A percentile compares a stretch with the other conserved stretches of the same genome.
Evolutionary conservation across 2,113 vertebrate genomes (phyloP).

Genomic region (Neomonachus schauinslandi): DNA sequence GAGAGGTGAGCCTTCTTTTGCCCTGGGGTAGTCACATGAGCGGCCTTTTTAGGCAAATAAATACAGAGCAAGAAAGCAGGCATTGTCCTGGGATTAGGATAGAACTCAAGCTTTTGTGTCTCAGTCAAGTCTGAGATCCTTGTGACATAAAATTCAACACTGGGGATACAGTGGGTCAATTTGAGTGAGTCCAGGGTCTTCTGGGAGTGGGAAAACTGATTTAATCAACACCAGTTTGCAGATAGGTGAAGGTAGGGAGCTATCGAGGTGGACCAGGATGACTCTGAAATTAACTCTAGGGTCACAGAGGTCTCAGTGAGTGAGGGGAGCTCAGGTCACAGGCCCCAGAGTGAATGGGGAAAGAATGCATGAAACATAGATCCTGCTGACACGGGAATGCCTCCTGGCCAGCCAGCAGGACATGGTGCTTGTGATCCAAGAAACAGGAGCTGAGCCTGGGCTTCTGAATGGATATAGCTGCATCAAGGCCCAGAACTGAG

Average conservation of each 20-base stretch:
- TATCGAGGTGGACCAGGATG: background rate
- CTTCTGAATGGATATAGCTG: background rate
- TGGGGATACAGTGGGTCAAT: background rate
- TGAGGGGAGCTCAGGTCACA: background rate
- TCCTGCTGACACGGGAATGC: background rate
- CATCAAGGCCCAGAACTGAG: background rate
- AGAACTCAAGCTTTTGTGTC: background rate
- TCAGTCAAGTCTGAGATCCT: background rate
- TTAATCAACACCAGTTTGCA: background rate
- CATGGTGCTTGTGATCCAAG: no score
- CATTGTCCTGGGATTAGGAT: background rate
- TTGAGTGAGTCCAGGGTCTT: background rate
- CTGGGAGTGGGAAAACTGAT: background rate
- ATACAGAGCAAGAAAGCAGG: background rate
- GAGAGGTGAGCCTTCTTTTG: background rate
- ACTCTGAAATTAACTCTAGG: background rate
- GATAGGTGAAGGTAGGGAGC: background rate
- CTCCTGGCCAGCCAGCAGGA: background rate
- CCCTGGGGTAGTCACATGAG: background rate
- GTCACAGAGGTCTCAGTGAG: background rate
- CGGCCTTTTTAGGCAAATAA: background rate
- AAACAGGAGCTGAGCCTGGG: rapidly evolving
- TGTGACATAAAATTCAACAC: background rate
- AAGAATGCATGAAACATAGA: background rate
- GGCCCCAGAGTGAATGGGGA: background rate